Base-by-base conservation (phyloP, 1,140 invertebrate genomes). In the Solen grandis region DNA sequence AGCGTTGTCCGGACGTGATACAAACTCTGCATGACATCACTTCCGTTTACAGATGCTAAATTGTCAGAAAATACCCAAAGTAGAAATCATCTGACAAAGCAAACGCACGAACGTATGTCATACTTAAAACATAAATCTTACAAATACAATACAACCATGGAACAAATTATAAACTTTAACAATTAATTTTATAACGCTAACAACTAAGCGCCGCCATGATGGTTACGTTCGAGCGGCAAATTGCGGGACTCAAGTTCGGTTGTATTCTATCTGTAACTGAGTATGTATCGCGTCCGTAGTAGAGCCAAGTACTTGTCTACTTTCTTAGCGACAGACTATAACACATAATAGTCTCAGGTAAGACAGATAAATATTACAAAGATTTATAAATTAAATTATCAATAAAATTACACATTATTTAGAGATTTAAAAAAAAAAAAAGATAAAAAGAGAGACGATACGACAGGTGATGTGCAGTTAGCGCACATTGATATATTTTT, bases 301-400 rank as follows among this genome's bases (percentile, higher is more conserved):
- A 80, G 68, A 65, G 46, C 41, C 77, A 80, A 80, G 77, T 80
- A 80, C 77, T 80, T 80, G 77, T 72, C 77, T 80, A 80, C 77
- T 70, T 35, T 31, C 63, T 31, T 76, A 76, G 60, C 65, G 27
- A 69, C n/a, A 73, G 77, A 80, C 77, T 80, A 62, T 62, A 55
- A 72, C 50, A 50, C 63, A 59, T 55, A 46, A 55, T 31, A 52
- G 57, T 50, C 36, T 72, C 54, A 29, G 63, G 54, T 68, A 54
- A 73, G 35, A 72, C 33, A 63, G 14, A 41, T 25, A 62, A 72
- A 73, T 68, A 73, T 72, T 80, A 80, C 69, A 80, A 72, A 62
- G 57, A 80, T 79, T 69, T 70, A 79, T 79, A 80, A 72, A 70
- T 72, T 70, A 70, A 68, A 68, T 78, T 60, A 78, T 78, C 75